Base-by-base conservation (phyloP, 2,113 vertebrate genomes). In the Nerophis ophidion region DNA sequence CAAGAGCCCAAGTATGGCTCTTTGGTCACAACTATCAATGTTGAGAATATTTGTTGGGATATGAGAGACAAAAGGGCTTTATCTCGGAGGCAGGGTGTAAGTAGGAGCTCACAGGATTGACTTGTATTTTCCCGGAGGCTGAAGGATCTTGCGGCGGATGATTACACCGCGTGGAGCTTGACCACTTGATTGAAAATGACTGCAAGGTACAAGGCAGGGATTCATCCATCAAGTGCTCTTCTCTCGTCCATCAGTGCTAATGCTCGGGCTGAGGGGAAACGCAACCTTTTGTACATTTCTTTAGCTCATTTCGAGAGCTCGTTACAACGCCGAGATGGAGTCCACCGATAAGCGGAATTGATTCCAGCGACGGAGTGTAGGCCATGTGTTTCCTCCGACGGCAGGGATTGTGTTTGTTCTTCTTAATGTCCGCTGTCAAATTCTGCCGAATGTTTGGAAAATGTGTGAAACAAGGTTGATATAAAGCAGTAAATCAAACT, bases 1-100 rank as follows among this genome's bases (percentile, higher is more conserved):
- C 75, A 66, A 68, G 26, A 71, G 45, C 16, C 64, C 51, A 68
- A 80, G 63, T 57, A 63, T 62, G 59, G 44, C 68, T 80, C 59
- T 76, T 68, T 57, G 57, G 70, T 72, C 60, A 66, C 56, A 72
- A 66, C 61, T 61, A 61, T 71, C 63, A 75, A 70, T 64, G 75
- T 55, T 71, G 51, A 44, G 54, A 68, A 74, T 57, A 68, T 72
- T 77, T 35, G 17, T 15, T 67, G 80, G 76, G 19, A 65, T 78
- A 57, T 33, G 78, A 74, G 54, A 64, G 66, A 65, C 70, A 66
- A 74, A 68, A 71, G 68, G 17, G 10, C 8, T 8, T 40, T 40
- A 60, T 33, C 15, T 56, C 12, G 10, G 13, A 26, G 12, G 38
- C 40, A 63, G 26, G 63, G 59, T 56, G 55, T 65, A 75, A 72